Evolutionary conservation across 2,113 vertebrate species (phyloP).

Genomic region (Sarotherodon lohbergeri): DNA sequence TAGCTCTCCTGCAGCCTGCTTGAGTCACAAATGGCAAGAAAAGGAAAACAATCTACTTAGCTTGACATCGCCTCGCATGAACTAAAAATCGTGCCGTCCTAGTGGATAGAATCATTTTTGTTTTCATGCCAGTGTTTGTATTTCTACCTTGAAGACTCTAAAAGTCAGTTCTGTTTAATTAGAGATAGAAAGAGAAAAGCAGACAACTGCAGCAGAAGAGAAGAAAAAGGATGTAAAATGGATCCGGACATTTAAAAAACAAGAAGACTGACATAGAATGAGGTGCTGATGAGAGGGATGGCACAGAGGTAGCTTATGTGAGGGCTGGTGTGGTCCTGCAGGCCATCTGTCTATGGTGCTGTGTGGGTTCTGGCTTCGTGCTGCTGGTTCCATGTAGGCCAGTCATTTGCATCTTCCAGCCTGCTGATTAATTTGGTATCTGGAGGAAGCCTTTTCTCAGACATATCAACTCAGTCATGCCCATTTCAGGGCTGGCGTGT

Average conservation of each 20-base stretch:
- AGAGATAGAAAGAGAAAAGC: neutral
- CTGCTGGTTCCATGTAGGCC: slow-evolving; percentile 59
- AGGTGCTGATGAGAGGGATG: neutral
- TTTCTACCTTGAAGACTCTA: neutral
- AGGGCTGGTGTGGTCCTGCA: slow-evolving; percentile 55
- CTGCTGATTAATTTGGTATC: slow-evolving; percentile 65
- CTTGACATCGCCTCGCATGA: slow-evolving; percentile 14
- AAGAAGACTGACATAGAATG: neutral
- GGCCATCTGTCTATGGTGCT: slow-evolving; percentile 62
- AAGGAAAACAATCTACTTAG: slow-evolving; percentile 38
- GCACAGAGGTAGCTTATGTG: slow-evolving; percentile 19
- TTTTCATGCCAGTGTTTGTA: neutral
- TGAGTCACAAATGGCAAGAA: slow-evolving; percentile 50
- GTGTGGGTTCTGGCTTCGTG: slow-evolving; percentile 50
- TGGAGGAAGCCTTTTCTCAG: slow-evolving; percentile 39
- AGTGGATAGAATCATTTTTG: neutral
- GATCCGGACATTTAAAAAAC: neutral
- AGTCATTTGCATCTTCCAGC: slow-evolving; percentile 64
- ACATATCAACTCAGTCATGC: slow-evolving; percentile 27
- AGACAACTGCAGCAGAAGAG: neutral
- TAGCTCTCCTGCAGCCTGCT: slow-evolving; percentile 48
- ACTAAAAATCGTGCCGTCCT: neutral
- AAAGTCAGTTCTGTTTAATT: neutral
- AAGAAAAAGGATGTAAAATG: neutral
- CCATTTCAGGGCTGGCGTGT: neutral